Conservation (phyloP, 2,888 invertebrate species). For the Drosophila nigricruria region DNA sequence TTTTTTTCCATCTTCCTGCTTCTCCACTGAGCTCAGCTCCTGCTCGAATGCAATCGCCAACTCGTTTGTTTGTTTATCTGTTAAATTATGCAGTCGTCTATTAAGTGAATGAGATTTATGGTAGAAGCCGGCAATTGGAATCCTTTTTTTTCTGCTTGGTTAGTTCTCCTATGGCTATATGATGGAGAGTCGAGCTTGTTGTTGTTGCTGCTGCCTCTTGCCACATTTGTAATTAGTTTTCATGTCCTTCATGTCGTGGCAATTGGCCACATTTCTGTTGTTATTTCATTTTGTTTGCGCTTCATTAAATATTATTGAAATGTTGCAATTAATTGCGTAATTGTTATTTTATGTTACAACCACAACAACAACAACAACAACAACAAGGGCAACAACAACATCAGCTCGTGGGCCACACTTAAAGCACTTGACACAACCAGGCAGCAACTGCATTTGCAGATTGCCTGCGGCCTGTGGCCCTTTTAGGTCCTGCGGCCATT, state of each 20-base stretch:
- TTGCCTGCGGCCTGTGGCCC: slow-evolving; percentile 37
- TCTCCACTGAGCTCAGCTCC: not conserved
- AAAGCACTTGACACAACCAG: slow-evolving; percentile 64
- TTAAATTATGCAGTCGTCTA: slow-evolving; percentile 81
- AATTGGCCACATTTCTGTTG: slow-evolving; percentile 40
- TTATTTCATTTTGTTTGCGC: slow-evolving; percentile 78
- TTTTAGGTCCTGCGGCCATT: slow-evolving; percentile 50
- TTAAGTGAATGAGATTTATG: slow-evolving; percentile 80
- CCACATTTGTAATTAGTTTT: slow-evolving; percentile 69
- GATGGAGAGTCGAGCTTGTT: not conserved
- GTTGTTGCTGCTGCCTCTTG: slow-evolving; percentile 19
- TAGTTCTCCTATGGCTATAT: slow-evolving; percentile 2
- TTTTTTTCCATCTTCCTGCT: slow-evolving; percentile 3
- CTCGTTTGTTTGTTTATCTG: slow-evolving; percentile 79
- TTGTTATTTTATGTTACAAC: slow-evolving; percentile 77
- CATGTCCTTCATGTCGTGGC: slow-evolving; percentile 38
- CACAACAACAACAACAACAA: slow-evolving; percentile 29
- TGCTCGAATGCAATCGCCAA: slow-evolving; percentile 49
- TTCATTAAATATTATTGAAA: slow-evolving; percentile 81
- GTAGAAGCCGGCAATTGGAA: slow-evolving; percentile 36
- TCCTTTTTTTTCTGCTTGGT: slow-evolving; percentile 41
- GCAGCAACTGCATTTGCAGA: slow-evolving; percentile 14
- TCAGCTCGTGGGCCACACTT: slow-evolving; percentile 49
- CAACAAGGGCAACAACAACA: slow-evolving; percentile 32
- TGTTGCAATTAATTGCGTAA: slow-evolving; percentile 80